phyloP scores from a whole-genome alignment of 2,797 vertebrate genomes.

The Spheniscus humboldti region DNA sequence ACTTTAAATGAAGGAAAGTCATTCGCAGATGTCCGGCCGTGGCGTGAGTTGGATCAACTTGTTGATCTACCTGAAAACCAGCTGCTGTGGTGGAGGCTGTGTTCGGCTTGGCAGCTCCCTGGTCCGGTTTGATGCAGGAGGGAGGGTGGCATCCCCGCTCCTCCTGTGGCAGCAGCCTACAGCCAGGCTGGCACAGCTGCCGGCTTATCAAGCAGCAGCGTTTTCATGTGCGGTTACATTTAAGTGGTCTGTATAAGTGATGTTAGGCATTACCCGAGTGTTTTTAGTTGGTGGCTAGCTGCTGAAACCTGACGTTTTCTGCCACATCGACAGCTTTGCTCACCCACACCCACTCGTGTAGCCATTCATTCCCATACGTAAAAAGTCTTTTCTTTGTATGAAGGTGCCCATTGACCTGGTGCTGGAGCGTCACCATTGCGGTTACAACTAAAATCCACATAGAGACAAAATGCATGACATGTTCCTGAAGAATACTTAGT shows the following conservation, averaged over 20 bases:
- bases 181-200: background rate
- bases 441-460: background rate
- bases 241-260: background rate
- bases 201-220: background rate
- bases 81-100: fast-evolving
- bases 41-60: background rate
- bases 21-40: background rate
- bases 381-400: background rate
- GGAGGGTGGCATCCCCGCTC: background rate
- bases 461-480: background rate
- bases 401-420: background rate
- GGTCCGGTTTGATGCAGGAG: background rate
- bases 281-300: background rate
- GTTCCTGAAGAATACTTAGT: background rate
- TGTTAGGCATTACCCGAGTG: background rate
- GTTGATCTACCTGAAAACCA: background rate
- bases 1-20: background rate
- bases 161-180: background rate
- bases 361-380: background rate
- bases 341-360: background rate
- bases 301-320: background rate
- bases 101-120: fast-evolving
- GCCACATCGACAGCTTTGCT: background rate
- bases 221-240: background rate
- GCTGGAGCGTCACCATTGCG: background rate